Base-by-base conservation (phyloP, 2,113 vertebrate genomes). In the Naja naja region DNA sequence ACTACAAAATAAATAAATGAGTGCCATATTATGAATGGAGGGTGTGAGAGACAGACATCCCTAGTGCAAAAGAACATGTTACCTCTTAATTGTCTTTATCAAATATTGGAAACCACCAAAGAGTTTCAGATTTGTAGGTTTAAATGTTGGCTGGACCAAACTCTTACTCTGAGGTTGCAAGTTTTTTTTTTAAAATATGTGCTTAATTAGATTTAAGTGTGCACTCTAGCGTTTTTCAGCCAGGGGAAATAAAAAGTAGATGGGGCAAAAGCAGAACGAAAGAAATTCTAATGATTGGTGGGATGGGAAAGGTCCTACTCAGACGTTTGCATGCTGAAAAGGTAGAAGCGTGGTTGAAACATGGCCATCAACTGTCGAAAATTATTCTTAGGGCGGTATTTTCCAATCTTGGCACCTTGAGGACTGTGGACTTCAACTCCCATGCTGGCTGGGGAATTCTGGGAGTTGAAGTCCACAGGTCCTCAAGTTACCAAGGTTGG, bases 271-370 rank as follows among this genome's bases (percentile, higher is more conserved):
- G 12, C 47, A 81, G 69, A 39, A 25, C 52, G 43, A 0, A 52
- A 25, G 25, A 90, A 74, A 25, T 5, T 30, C 11, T 39, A 23
- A 23, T 87, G 34, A 20, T 34, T 87, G 27, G 16, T 56, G 58
- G 86, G 64, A 92, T 25, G 95, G 0, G 93, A 94, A 10, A 94
- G 58, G 86, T 96, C 86, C 64, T 86, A 93, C 89, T 91, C 1
- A 0, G n/a, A 85, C 93, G 93, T 96, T 95, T 97, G 95, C 93
- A 96, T 97, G 96, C 0, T 91, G 88, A 89, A n/a, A 94, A 94
- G 0, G 0, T 93, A 93, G 88, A 53, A 85, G 1, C 0, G 0
- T 95, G 95, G 97, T 96, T 96, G 96, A 94, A 93, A 94, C 97
- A 96, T 93, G 27, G 58, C 97, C 97, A 96, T 27, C 94, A 95